Evolutionary conservation across 2,113 vertebrate genomes (phyloP).

Genomic region (Pogonocichla stellata): DNA sequence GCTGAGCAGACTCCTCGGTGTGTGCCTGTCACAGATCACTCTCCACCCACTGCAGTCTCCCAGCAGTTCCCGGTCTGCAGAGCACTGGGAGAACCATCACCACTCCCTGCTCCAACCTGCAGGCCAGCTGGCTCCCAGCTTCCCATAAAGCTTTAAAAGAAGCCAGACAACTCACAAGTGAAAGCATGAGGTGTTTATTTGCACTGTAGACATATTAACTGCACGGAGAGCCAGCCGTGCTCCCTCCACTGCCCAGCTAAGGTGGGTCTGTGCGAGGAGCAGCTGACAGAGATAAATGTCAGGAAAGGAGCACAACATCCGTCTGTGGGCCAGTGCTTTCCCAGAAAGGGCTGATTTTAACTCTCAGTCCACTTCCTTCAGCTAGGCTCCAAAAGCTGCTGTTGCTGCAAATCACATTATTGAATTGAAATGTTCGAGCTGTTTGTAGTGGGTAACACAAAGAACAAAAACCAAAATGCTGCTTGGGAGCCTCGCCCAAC

Average conservation of each 20-base stretch:
- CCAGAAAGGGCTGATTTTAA: background rate
- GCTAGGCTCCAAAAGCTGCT: background rate
- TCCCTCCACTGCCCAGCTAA: background rate
- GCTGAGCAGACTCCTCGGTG: background rate
- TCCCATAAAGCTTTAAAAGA: background rate
- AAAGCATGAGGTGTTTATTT: conserved; percentile 32
- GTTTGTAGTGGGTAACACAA: rapidly evolving
- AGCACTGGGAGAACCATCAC: background rate
- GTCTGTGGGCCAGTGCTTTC: rapidly evolving
- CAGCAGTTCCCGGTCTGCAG: background rate
- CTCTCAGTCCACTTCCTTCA: background rate
- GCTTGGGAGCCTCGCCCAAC: background rate
- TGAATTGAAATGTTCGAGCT: background rate
- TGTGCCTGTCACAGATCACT: background rate
- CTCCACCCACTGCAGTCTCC: background rate
- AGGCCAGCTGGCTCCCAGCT: background rate
- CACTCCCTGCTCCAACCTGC: background rate
- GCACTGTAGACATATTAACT: background rate
- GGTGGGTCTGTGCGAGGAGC: background rate
- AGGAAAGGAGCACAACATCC: background rate
- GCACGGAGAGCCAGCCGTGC: rapidly evolving
- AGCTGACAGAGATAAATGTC: background rate
- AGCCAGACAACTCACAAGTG: rapidly evolving
- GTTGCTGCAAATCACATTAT: background rate
- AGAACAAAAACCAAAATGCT: background rate